A percentile compares a stretch with the other conserved stretches of the same genome.
phyloP scores from a whole-genome alignment of 1,140 invertebrate genomes.

The Drosophila aff. region DNA sequence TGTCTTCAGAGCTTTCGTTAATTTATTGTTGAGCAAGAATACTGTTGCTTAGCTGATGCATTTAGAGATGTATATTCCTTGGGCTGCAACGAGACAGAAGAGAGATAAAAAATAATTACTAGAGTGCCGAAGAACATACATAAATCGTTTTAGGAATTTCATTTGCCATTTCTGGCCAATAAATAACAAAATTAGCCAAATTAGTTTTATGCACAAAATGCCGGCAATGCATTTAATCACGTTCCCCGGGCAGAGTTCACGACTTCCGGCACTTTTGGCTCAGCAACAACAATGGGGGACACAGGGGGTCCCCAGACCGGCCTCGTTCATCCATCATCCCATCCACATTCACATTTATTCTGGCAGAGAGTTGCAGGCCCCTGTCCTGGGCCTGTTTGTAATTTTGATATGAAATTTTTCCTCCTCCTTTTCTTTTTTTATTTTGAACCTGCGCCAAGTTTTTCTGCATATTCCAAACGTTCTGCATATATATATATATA shows the following conservation, averaged over 20 bases:
- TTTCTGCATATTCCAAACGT: slow-evolving; percentile 69
- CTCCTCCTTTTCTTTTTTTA: slow-evolving; percentile 28
- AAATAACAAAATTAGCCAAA: slow-evolving; percentile 72
- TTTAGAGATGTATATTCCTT: slow-evolving; percentile 48
- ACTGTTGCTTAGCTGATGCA: slow-evolving; percentile 71
- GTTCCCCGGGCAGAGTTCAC: slow-evolving; percentile 53
- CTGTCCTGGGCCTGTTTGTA: slow-evolving; percentile 68
- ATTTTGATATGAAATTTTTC: slow-evolving; percentile 73
- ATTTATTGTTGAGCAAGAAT: slow-evolving; percentile 79
- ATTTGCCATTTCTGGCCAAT: slow-evolving; percentile 33
- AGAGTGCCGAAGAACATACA: neutral
- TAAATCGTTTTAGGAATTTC: slow-evolving; percentile 34
- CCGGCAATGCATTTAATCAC: slow-evolving; percentile 77
- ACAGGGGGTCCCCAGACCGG: slow-evolving; percentile 23
- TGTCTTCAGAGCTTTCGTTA: slow-evolving; percentile 40
- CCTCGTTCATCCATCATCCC: slow-evolving; percentile 66
- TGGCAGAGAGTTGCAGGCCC: slow-evolving; percentile 36
- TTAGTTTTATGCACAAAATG: slow-evolving; percentile 56
- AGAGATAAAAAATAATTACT: slow-evolving; percentile 31
- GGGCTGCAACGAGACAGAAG: slow-evolving; percentile 56
- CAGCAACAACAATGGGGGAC: slow-evolving; percentile 1
- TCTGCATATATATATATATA: slow-evolving; percentile 19
- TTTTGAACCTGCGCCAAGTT: slow-evolving; percentile 80
- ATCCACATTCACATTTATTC: slow-evolving; percentile 24
- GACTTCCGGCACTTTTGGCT: slow-evolving; percentile 70